Base-by-base conservation (phyloP, 1,140 invertebrate species). In the Drosophila triauraria region DNA sequence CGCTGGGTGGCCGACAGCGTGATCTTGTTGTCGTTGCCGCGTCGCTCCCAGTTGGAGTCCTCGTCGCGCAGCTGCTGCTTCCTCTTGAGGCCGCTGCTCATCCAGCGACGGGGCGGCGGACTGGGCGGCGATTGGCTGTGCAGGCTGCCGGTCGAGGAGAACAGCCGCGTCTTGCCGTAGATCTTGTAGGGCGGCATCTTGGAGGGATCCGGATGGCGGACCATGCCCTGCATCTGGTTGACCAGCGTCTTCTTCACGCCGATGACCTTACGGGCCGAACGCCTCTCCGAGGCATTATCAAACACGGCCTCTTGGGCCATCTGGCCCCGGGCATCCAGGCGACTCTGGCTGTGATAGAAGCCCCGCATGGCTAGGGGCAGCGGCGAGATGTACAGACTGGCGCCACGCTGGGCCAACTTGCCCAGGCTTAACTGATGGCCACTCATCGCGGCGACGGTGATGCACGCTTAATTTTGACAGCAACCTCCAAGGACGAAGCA, bases 191-290 rank as follows among this genome's bases (percentile, higher is more conserved):
- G 25, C 1, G 13, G n/a, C n/a, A 54, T 3, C 23, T 42, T 57
- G 2, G 46, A 17, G 25, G 38, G n/a, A 20, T 8, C 13, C 1
- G 25, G 3, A 20, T 15, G 23, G 3, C 46, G 54, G 2, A 3
- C 20, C 77, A 82, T 62, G 27, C 82, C 82, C 50, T 72, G 78
- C 75, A 82, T 68, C 43, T 79, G 82, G 35, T 86, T 86, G 2
- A 81, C 59, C 30, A 86, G 35, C 0, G 82, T 62, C 59, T 75
- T 82, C 62, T 81, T 82, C 2, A 79, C 61, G 4, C 82, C 82
- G 30, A 81, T 64, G n/a, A 82, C 38, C 9, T 86, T 86, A 1
- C 58, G 75, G 4, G 46, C 12, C 6, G 6, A 5, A 20, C 15
- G 54, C 20, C 0, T 48, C 38, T 17, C 46, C 10, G n/a, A 12